These are phyloP conservation scores for Condylura cristata DNA, from an alignment of 2,113 vertebrate genomes.

Conservation along the genomic window DNA sequence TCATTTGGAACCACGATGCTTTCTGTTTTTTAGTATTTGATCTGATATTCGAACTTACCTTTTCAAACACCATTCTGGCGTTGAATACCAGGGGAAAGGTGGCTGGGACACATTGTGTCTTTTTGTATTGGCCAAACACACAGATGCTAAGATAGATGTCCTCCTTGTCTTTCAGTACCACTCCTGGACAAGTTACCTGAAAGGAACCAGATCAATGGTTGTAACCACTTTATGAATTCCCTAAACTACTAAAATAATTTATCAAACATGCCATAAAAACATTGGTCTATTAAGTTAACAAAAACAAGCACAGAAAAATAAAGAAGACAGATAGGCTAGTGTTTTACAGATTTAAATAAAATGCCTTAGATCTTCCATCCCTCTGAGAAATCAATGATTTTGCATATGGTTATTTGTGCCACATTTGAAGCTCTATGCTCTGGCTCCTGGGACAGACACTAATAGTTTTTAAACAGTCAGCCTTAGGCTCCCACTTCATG, in stretches of 20 bases:
- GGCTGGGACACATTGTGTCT: slow-evolving; percentile 89
- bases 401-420: slow-evolving; percentile 52
- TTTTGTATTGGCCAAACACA: slow-evolving; percentile 93
- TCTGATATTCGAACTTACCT: slow-evolving; percentile 86
- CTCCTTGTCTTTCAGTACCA: slow-evolving; percentile 88
- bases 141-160: slow-evolving; percentile 92
- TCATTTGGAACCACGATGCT: neutral
- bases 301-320: slow-evolving; percentile 56
- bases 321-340: neutral
- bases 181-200: slow-evolving; percentile 94
- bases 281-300: slow-evolving; percentile 31
- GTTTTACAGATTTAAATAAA: slow-evolving; percentile 52
- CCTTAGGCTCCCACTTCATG: slow-evolving; percentile 35
- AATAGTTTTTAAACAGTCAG: slow-evolving; percentile 57
- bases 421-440: slow-evolving; percentile 41
- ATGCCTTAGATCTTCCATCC: neutral
- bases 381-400: slow-evolving; percentile 43
- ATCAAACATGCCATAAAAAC: slow-evolving; percentile 70
- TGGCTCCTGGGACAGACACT: slow-evolving; percentile 24
- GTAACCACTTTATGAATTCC: slow-evolving; percentile 63
- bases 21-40: slow-evolving; percentile 28
- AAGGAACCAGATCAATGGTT: slow-evolving; percentile 62
- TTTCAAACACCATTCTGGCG: slow-evolving; percentile 93
- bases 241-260: slow-evolving; percentile 58
- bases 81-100: slow-evolving; percentile 92